Percentiles rank a stretch among this genome's conserved stretches.
These are phyloP conservation scores for Python bivittatus DNA, from an alignment of 2,113 vertebrate species.

Conservation along the genomic window DNA sequence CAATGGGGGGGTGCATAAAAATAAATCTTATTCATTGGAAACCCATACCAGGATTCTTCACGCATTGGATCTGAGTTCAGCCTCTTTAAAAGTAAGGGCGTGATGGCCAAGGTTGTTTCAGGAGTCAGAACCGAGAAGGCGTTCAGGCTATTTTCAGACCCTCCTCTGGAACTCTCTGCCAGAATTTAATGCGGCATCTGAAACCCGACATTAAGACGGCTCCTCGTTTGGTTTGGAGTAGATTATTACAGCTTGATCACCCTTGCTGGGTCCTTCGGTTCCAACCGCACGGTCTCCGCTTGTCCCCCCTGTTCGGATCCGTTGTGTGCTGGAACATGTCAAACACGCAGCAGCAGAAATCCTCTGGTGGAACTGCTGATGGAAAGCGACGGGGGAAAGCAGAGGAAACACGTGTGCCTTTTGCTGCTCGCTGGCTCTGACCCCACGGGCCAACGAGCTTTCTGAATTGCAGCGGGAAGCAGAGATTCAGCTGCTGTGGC, in stretches of 20 bases:
- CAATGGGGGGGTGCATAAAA: not conserved
- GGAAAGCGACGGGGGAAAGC: not conserved
- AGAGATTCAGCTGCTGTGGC: not conserved
- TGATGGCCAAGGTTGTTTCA: not conserved
- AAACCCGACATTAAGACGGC: too few relatives aligned
- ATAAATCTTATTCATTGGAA: not conserved
- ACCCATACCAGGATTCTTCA: not conserved
- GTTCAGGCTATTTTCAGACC: not conserved
- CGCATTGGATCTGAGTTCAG: not conserved
- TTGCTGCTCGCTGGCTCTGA: not conserved
- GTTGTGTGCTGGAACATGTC: not conserved
- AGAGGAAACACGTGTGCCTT: too few relatives aligned
- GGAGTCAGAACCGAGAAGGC: too few relatives aligned
- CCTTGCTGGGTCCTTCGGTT: not conserved
- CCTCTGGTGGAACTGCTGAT: not conserved
- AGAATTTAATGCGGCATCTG: not conserved
- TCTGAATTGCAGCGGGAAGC: not conserved
- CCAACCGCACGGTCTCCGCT: not conserved
- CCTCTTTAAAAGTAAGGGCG: too few relatives aligned
- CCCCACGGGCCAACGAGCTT: too few relatives aligned
- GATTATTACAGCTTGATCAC: not conserved
- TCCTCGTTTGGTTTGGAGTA: not conserved
- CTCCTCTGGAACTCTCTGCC: too few relatives aligned
- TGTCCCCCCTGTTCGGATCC: not conserved
- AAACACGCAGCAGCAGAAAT: too few relatives aligned